Conservation (phyloP, 2,888 invertebrate species). For the Altica lythri region DNA sequence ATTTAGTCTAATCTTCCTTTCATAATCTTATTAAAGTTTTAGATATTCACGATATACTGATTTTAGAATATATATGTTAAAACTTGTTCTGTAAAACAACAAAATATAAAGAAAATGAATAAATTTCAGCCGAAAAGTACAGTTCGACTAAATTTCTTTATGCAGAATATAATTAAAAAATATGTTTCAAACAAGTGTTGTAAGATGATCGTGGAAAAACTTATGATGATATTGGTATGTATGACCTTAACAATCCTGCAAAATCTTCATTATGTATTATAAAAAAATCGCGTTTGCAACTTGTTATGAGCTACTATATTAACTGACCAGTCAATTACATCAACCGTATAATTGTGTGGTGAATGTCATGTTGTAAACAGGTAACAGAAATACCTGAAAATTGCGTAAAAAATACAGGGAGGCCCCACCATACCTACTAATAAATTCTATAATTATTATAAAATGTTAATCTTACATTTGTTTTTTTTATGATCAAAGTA, state of each 20-base stretch:
- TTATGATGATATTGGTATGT: slow-evolving; percentile 1
- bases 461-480: too few relatives aligned
- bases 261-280: slow-evolving; percentile 2
- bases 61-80: too few relatives aligned
- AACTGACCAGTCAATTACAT: slow-evolving; percentile 15
- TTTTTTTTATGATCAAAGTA: too few relatives aligned
- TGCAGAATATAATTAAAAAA: not conserved
- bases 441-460: too few relatives aligned
- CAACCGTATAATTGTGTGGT: slow-evolving; percentile 12
- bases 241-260: slow-evolving; percentile 13
- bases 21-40: too few relatives aligned
- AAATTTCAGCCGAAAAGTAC: not conserved
- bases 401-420: not conserved
- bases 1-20: too few relatives aligned
- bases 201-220: slow-evolving; percentile 10
- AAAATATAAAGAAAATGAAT: not conserved
- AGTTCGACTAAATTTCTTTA: not conserved
- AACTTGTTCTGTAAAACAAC: too few relatives aligned
- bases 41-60: too few relatives aligned
- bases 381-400: not conserved
- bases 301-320: slow-evolving; percentile 15
- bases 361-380: slow-evolving; percentile 2
- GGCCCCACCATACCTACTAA: too few relatives aligned
- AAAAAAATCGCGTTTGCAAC: slow-evolving; percentile 4
- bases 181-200: too few relatives aligned